Base-by-base conservation (phyloP, 2,797 vertebrate genomes). In the Lophius americanus region DNA sequence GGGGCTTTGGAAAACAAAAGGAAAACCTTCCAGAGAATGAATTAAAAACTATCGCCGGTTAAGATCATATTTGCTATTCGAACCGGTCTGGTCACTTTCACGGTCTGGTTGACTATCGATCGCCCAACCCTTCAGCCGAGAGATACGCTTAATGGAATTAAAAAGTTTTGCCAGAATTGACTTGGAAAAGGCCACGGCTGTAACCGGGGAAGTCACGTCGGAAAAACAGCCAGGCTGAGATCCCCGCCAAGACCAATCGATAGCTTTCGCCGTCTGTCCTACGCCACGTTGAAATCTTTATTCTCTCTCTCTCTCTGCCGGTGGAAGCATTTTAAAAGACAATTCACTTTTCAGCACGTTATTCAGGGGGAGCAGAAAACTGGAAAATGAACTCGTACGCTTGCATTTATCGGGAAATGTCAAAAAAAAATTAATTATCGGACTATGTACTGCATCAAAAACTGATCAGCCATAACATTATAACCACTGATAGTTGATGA, bases 81-180 rank as follows among this genome's bases (percentile, higher is more conserved):
- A 69, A 75, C 73, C 59, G 57, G 68, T 60, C 78, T 82, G 85
- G 84, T 89, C 85, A 83, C 85, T 87, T 89, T 90, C 81, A 91
- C 64, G 76, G 66, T 88, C 85, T 73, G 70, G 68, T 64, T 81
- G 74, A 70, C 35, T 85, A 90, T 91, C 76, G 89, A 90, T 87
- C 78, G 70, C 61, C 54, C 41, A 68, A 74, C 70, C 82, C 82
- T 83, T 83, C 70, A 57, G 81, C 76, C 53, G 67, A 65, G 60
- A 75, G 79, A 80, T 49, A 81, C 76, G 59, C 79, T 82, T 90
- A 82, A 88, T 83, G 74, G 84, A 84, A 87, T 90, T 85, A 78
- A 83, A 88, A 88, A 68, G 54, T 89, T 87, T 83, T 59, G 23
- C 70, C 72, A 58, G 66, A 59, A 85, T 73, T 75, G 83, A 86